These are phyloP conservation scores for Heteronetta atricapilla DNA, from an alignment of 2,113 vertebrate species.

Conservation along the genomic window DNA sequence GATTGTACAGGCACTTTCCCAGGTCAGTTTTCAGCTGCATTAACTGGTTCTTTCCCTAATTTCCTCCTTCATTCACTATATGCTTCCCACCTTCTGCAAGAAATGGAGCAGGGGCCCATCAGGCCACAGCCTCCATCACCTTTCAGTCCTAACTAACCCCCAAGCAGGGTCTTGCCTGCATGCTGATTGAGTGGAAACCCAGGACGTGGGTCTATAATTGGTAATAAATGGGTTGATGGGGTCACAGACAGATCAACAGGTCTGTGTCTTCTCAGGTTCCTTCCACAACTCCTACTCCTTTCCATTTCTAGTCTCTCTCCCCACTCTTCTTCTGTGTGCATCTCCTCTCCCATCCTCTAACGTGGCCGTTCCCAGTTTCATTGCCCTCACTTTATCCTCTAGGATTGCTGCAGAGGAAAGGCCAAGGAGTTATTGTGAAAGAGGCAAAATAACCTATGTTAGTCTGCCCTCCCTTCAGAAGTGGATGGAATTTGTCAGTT, in stretches of 20 bases:
- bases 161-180: neutral
- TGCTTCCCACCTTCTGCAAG: neutral
- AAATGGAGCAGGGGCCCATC: neutral
- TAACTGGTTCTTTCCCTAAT: neutral
- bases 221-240: neutral
- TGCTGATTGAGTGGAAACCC: neutral
- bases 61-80: neutral
- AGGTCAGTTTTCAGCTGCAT: neutral
- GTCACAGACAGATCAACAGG: neutral
- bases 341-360: neutral
- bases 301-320: neutral
- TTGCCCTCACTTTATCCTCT: neutral
- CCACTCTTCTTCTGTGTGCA: accelerated
- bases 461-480: neutral
- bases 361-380: neutral
- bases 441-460: neutral
- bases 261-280: neutral
- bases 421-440: neutral
- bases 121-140: neutral
- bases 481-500: neutral
- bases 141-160: neutral
- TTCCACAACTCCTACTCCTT: neutral
- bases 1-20: neutral
- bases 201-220: neutral
- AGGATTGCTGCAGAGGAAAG: neutral